Base-by-base conservation (phyloP, 2,888 invertebrate species). In the Drepana falcataria region DNA sequence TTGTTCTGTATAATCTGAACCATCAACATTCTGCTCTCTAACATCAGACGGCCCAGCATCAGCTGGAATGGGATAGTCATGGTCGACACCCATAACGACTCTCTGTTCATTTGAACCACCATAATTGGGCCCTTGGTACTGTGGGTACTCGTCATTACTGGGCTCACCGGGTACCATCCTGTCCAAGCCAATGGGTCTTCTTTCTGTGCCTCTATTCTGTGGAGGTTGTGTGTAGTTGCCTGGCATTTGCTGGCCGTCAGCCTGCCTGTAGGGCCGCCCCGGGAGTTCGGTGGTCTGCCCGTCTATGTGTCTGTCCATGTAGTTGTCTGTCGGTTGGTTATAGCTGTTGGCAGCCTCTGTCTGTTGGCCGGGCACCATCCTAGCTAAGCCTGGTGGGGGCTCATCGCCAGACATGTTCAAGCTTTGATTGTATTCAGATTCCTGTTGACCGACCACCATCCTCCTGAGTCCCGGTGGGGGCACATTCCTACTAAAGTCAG, bases 391-490 rank as follows among this genome's bases (percentile, higher is more conserved):
- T 2, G 92, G 92, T 9, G 91, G 91, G 34, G 92, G 92, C 55
- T 92, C 92, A 53, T 91, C 91, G 1, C 81, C 77, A 47, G 80
- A 73, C 55, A 81, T 76, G 63, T 79, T 83, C 47, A 83, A 67
- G 57, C 69, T 77, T 60, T 81, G 85, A 54, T 74, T 82, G 58
- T 89, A 91, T 65, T 91, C 92, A 40, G 91, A 70, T 66, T 94
- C 94, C 51, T 93, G 93, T 72, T 94, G 93, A 0, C 95, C 95
- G 0, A 94, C 86, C 2, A 94, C 94, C 88, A 94, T 90, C 62
- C 95, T 85, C 9, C 94, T 92, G 6, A 94, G 71, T 0, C 94
- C 94, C 0, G 94, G 93, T 2, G 94, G 94, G 1, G 94, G 94
- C 59, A 92, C 83, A 56, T 87, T 85, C 47, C 74, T 69, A 56